phyloP scores from a whole-genome alignment of 1,140 invertebrate genomes.

The Lerema accius region DNA sequence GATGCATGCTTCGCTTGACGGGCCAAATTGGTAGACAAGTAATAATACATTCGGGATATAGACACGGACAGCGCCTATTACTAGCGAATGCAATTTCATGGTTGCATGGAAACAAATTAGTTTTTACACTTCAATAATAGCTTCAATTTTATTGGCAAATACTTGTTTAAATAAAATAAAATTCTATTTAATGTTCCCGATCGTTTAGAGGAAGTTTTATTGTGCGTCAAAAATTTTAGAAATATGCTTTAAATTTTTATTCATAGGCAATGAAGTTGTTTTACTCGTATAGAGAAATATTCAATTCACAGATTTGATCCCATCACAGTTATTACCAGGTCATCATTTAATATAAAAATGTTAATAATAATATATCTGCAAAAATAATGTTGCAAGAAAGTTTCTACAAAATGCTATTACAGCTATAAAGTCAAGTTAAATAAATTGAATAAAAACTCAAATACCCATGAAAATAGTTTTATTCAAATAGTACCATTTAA shows the following conservation, averaged over 20 bases:
- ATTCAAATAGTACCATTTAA: conserved; percentile 16
- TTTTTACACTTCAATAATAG: conserved; percentile 20
- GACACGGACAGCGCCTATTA: background rate
- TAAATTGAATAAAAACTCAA: conserved; percentile 11
- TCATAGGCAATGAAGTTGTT: no score
- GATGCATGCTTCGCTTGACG: conserved; percentile 5
- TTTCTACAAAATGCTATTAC: conserved; percentile 1
- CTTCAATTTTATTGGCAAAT: conserved; percentile 4
- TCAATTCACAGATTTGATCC: no score
- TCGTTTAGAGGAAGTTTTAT: no score
- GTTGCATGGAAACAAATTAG: conserved; percentile 18
- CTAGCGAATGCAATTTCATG: conserved; percentile 25
- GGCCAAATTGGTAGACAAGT: conserved; percentile 5
- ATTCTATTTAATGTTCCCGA: no score
- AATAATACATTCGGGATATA: background rate
- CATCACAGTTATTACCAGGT: no score
- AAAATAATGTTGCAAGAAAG: conserved; percentile 1
- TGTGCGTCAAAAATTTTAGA: no score
- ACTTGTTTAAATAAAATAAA: background rate
- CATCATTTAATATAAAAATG: background rate
- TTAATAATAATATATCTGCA: background rate
- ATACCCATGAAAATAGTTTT: conserved; percentile 14
- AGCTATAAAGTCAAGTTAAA: conserved; percentile 1
- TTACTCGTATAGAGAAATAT: no score
- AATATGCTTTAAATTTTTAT: no score